phyloP scores from a whole-genome alignment of 2,888 invertebrate genomes.

The Criorhina ranunculi region DNA sequence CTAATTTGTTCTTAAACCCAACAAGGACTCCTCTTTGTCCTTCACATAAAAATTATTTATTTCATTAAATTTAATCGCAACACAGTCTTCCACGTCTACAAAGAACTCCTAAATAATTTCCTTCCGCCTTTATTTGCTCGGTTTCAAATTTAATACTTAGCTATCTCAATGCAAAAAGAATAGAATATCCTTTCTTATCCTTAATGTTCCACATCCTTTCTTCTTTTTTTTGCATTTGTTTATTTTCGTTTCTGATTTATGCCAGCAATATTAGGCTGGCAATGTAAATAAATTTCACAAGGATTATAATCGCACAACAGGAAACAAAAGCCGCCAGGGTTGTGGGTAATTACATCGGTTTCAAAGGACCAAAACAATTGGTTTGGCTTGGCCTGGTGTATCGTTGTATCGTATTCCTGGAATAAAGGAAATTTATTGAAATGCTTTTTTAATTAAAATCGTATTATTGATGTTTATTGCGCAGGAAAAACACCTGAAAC shows the following conservation, averaged over 20 bases:
- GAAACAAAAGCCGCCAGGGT: constrained; percentile 51
- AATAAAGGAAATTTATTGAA: constrained; percentile 49
- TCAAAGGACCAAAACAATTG: constrained; percentile 38
- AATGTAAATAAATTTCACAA: constrained; percentile 68
- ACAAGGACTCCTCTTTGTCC: constrained; percentile 1
- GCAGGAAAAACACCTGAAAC: constrained; percentile 7
- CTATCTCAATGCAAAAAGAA: not conserved
- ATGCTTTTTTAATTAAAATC: constrained; percentile 62
- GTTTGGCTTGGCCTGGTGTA: constrained; percentile 3
- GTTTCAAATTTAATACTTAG: constrained; percentile 22
- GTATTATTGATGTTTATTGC: constrained; percentile 19
- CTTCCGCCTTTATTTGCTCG: not conserved
- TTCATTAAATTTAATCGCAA: constrained; percentile 1
- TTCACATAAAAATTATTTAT: constrained; percentile 19
- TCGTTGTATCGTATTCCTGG: constrained; percentile 25
- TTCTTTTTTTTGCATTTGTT: constrained; percentile 42
- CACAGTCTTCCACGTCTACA: not conserved
- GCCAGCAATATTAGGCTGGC: constrained; percentile 46
- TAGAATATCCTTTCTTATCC: constrained; percentile 32
- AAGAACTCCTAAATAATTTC: constrained; percentile 7
- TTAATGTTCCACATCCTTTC: constrained; percentile 31
- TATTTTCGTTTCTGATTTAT: constrained; percentile 59
- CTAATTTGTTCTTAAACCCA: constrained; percentile 23
- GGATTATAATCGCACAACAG: constrained; percentile 57
- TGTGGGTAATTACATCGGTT: constrained; percentile 35